Evolutionary conservation across 2,113 vertebrate species (phyloP).

Genomic region (Stigmatopora argus): DNA sequence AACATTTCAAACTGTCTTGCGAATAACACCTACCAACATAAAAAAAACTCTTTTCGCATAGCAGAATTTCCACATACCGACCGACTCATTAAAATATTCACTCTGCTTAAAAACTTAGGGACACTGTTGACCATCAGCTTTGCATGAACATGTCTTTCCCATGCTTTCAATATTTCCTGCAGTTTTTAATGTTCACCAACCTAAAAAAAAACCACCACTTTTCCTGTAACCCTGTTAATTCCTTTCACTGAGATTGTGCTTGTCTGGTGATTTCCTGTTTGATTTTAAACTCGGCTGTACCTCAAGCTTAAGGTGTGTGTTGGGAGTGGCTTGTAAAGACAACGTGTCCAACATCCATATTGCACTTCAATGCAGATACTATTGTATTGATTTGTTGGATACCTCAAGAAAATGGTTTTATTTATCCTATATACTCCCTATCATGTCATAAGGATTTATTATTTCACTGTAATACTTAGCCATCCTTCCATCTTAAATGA

Average conservation of each 20-base stretch:
- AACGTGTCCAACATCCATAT: constrained; percentile 10
- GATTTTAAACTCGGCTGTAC: constrained; percentile 29
- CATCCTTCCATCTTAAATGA: neutral
- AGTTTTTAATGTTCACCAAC: constrained; percentile 23
- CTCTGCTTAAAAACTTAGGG: constrained; percentile 23
- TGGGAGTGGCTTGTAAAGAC: constrained; percentile 31
- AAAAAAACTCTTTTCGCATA: constrained; percentile 41
- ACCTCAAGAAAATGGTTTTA: neutral
- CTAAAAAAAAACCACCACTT: constrained; percentile 35
- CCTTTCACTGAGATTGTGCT: constrained; percentile 25
- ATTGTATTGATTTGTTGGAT: constrained; percentile 7
- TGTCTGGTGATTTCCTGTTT: constrained; percentile 24
- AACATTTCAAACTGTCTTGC: constrained; percentile 23
- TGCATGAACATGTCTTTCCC: constrained; percentile 47
- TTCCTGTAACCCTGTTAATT: constrained; percentile 39
- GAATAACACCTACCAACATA: constrained; percentile 41
- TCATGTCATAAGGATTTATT: neutral
- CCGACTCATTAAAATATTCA: constrained; percentile 46
- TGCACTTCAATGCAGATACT: constrained; percentile 13
- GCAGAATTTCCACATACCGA: constrained; percentile 28
- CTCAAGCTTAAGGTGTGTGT: constrained; percentile 30
- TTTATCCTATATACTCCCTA: neutral
- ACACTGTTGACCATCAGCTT: constrained; percentile 56
- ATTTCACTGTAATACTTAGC: neutral
- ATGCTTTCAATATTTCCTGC: constrained; percentile 21